Evolutionary conservation across 2,888 invertebrate genomes (phyloP).

Genomic region (Micoletzkya japonica): DNA sequence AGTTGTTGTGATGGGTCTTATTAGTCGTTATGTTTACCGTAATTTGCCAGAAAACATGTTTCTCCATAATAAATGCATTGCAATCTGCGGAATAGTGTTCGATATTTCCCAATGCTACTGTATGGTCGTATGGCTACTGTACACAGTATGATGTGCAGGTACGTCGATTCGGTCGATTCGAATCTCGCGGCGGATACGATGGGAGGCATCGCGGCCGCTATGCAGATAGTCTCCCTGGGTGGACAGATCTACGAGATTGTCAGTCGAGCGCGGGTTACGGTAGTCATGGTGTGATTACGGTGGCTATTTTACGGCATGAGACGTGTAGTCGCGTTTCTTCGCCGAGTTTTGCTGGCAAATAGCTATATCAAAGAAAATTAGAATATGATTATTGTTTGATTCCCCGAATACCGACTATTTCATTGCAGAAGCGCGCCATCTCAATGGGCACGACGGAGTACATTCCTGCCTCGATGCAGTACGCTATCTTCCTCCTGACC

Average conservation of each 20-base stretch:
- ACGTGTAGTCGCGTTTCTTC: too few relatives aligned
- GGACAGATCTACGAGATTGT: conserved; percentile 58
- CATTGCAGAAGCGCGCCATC: conserved; percentile 50
- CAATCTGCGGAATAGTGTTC: background rate
- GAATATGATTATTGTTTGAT: background rate
- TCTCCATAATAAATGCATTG: background rate
- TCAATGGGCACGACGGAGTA: conserved; percentile 58
- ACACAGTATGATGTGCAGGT: too few relatives aligned
- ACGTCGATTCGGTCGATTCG: conserved; percentile 23
- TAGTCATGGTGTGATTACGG: too few relatives aligned
- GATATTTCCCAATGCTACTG: background rate
- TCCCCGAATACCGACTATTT: background rate
- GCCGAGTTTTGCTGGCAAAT: too few relatives aligned
- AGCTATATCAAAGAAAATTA: background rate
- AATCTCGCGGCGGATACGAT: conserved; percentile 43
- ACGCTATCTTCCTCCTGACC: conserved; percentile 52
- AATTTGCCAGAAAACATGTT: too few relatives aligned
- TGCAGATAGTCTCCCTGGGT: conserved; percentile 54
- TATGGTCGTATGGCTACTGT: background rate
- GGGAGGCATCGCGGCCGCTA: conserved; percentile 57
- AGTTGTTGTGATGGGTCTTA: too few relatives aligned
- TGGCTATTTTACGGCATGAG: too few relatives aligned
- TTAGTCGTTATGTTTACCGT: too few relatives aligned
- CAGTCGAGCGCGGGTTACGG: conserved; percentile 2
- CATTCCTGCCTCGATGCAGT: conserved; percentile 59